These are phyloP conservation scores for Helobdella robusta DNA, from an alignment of 2,888 invertebrate species.

Conservation along the genomic window DNA sequence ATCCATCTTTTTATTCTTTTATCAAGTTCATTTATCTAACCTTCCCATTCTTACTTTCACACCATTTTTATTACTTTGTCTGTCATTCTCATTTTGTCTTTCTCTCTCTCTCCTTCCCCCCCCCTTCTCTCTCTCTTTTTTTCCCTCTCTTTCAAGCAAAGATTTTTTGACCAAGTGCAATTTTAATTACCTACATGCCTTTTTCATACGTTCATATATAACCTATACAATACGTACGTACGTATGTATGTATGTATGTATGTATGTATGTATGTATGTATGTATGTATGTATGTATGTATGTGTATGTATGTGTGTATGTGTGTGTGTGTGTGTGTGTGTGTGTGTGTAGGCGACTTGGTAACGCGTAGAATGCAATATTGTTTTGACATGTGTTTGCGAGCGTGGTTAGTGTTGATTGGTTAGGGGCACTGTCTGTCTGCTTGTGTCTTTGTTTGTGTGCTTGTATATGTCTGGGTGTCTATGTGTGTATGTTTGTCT, in stretches of 20 bases:
- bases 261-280: slow-evolving; percentile 2
- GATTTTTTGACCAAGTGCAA: not conserved
- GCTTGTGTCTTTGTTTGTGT: no score
- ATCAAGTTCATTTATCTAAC: not conserved
- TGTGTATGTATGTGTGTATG: slow-evolving; percentile 3
- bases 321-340: slow-evolving; percentile 3
- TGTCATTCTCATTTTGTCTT: not conserved
- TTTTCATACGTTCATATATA: no score
- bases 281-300: slow-evolving; percentile 2
- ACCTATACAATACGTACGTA: no score
- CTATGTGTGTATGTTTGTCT: no score
- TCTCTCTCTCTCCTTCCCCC: slow-evolving; percentile 1
- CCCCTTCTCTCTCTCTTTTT: not conserved
- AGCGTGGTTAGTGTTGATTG: no score
- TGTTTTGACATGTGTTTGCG: no score
- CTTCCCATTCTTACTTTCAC: not conserved
- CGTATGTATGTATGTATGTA: slow-evolving; percentile 3
- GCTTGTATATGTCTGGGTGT: no score
- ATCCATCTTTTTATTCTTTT: not conserved
- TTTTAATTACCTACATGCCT: no score
- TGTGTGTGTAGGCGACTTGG: no score
- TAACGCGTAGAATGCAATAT: no score
- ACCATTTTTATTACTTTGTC: not conserved
- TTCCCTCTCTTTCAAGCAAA: not conserved
- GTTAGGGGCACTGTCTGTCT: no score